These are phyloP conservation scores for Lacerta viridis DNA, from an alignment of 2,797 vertebrate species.

Conservation along the genomic window DNA sequence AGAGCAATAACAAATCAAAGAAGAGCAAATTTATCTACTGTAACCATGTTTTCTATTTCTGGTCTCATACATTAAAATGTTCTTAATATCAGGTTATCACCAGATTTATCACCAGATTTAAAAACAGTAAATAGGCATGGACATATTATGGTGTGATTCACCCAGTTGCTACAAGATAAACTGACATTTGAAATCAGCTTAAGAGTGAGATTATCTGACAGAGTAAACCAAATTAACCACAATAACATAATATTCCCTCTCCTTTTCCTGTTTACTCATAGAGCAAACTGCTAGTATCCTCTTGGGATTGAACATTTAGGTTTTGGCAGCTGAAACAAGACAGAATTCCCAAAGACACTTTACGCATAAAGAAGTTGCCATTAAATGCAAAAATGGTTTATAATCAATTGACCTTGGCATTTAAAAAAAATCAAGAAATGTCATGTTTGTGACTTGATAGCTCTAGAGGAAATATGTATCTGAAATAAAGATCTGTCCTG, in stretches of 20 bases:
- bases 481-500: constrained; percentile 74
- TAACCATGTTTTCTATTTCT: background rate
- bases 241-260: background rate
- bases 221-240: background rate
- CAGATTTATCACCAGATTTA: background rate
- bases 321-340: background rate
- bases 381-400: constrained; percentile 32
- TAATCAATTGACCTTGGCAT: constrained; percentile 68
- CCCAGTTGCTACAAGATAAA: constrained; percentile 1
- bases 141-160: background rate
- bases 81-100: background rate
- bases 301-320: background rate
- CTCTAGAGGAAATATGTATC: constrained; percentile 71
- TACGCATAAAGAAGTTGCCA: constrained; percentile 22
- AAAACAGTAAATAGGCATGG: background rate
- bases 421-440: constrained; percentile 63
- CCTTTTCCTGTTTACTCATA: background rate
- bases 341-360: constrained; percentile 13
- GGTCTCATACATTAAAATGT: background rate
- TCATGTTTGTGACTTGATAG: constrained; percentile 71
- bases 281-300: background rate
- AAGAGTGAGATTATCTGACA: background rate
- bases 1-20: background rate
- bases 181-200: background rate
- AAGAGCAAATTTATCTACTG: background rate